A percentile compares a stretch with the other conserved stretches of the same genome.
Conservation (phyloP, 2,113 vertebrate genomes). For the Tichodroma muraria region DNA sequence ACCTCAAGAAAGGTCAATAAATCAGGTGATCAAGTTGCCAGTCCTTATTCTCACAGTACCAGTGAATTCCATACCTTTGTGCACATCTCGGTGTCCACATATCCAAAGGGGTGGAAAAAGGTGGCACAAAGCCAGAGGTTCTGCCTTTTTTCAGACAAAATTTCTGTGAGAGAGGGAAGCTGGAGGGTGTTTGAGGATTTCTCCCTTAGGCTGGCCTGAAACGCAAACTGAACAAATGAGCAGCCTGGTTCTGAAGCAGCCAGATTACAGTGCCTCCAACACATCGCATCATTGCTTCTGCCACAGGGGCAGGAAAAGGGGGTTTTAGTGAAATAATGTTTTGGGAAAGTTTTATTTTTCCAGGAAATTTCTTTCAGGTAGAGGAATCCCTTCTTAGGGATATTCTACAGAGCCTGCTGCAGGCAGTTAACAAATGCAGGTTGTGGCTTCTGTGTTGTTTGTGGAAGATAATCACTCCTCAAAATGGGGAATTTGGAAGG, state of each 20-base stretch:
- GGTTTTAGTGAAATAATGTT: background rate
- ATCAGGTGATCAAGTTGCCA: rapidly evolving
- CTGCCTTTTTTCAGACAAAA: background rate
- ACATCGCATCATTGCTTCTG: background rate
- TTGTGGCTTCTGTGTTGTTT: background rate
- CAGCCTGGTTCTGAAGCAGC: background rate
- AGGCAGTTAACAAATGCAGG: background rate
- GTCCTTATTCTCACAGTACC: background rate
- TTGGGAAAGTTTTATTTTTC: background rate
- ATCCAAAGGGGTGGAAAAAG: background rate
- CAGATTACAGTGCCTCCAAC: background rate
- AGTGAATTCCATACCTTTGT: background rate
- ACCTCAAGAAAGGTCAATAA: background rate
- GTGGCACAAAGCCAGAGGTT: background rate
- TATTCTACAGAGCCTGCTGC: background rate
- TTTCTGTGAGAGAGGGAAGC: background rate
- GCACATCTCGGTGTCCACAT: background rate
- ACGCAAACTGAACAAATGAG: background rate
- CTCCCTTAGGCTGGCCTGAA: background rate
- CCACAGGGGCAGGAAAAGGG: background rate
- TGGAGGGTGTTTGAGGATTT: background rate
- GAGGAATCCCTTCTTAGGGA: background rate
- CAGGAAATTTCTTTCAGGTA: background rate
- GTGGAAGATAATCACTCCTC: background rate
- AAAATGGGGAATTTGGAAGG: background rate